Conservation (phyloP, 1,140 invertebrate genomes). For the Danaus plexippus region DNA sequence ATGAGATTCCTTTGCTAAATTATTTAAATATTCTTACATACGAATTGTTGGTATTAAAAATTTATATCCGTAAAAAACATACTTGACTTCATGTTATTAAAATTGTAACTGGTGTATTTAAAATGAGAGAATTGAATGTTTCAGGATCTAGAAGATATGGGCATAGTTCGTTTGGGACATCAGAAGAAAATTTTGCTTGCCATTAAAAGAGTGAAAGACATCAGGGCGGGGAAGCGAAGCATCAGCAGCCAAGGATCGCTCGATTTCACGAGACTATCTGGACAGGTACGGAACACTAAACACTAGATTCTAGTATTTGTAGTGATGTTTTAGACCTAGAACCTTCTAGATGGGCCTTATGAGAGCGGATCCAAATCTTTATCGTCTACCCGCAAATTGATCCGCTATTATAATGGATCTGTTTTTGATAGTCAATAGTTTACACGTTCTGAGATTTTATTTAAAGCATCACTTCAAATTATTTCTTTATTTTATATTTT, state of each 20-base stretch:
- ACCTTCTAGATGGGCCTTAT: slow-evolving; percentile 25
- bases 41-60: too few species aligned
- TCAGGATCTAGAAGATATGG: slow-evolving; percentile 96
- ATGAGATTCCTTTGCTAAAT: too few species aligned
- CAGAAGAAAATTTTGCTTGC: slow-evolving; percentile 98
- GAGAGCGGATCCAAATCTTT: slow-evolving; percentile 15
- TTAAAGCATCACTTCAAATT: slow-evolving; percentile 54
- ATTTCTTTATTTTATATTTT: slow-evolving; percentile 13
- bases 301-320: slow-evolving; percentile 33
- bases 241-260: slow-evolving; percentile 75
- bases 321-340: slow-evolving; percentile 61
- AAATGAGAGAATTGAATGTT: slow-evolving; percentile 12
- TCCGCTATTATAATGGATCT: too few species aligned
- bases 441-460: slow-evolving; percentile 24
- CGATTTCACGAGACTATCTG: slow-evolving; percentile 74
- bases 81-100: too few species aligned
- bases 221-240: slow-evolving; percentile 86
- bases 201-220: slow-evolving; percentile 97
- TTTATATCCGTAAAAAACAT: too few species aligned
- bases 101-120: too few species aligned
- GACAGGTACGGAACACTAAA: slow-evolving; percentile 45
- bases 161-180: slow-evolving; percentile 94
- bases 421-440: not conserved
- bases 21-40: too few species aligned
- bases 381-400: not conserved